Conservation (phyloP, 1,140 invertebrate genomes). For the Drosophila repleta region DNA sequence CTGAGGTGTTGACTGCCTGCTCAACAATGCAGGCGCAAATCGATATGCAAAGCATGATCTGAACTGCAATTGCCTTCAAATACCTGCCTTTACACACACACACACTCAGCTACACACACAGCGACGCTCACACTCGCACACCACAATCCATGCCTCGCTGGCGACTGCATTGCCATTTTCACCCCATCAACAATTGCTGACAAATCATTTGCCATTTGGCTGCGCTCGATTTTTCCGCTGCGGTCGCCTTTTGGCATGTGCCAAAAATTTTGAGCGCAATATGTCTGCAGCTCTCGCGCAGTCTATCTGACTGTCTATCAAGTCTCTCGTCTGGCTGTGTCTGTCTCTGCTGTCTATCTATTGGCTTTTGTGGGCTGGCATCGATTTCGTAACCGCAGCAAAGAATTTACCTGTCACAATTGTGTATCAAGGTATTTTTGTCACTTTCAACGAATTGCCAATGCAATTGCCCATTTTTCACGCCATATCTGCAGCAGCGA, state of each 20-base stretch:
- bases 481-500: conserved; percentile 48
- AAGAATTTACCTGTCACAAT: conserved; percentile 70
- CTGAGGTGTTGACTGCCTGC: conserved; percentile 14
- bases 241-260: conserved; percentile 76
- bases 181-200: conserved; percentile 69
- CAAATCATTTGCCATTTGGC: conserved; percentile 80
- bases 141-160: background rate
- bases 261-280: conserved; percentile 68
- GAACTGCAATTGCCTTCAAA: conserved; percentile 41
- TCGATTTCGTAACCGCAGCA: conserved; percentile 69
- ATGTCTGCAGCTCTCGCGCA: conserved; percentile 46
- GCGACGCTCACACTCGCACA: background rate
- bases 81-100: conserved; percentile 9
- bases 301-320: conserved; percentile 3
- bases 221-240: conserved; percentile 64
- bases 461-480: conserved; percentile 77
- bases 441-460: conserved; percentile 72
- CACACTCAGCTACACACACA: background rate
- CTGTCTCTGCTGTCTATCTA: conserved; percentile 32
- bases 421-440: conserved; percentile 76
- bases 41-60: conserved; percentile 49
- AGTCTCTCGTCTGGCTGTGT: background rate
- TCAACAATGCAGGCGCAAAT: conserved; percentile 36
- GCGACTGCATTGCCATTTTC: conserved; percentile 22
- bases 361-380: conserved; percentile 40